Base-by-base conservation (phyloP, 2,888 invertebrate genomes). In the Chaitophorus viminalis region DNA sequence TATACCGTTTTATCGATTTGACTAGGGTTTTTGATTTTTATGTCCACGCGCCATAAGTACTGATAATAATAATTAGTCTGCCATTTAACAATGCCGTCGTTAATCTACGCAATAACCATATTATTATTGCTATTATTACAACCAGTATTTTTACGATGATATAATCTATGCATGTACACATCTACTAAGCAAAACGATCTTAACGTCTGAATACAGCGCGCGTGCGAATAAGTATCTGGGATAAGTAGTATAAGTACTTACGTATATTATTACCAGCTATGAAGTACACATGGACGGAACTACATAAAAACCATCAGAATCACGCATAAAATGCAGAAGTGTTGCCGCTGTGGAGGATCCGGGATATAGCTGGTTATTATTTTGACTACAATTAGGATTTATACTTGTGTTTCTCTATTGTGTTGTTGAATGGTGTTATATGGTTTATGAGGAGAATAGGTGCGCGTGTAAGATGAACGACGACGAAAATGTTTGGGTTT, bases 1-100 rank as follows among this genome's bases (percentile, higher is more conserved):
- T 60, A 25, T 46, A 70, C 46, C 31, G 70, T 70, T 70, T 70
- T 52, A 31, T 82, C 29, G 82, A 82, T 82, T 82, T 31, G 5
- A 70, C 39, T 60, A 6, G 0, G 25, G 60, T 36, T 33, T 78
- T 54, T 54, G 39, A 1, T 46, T 11, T 14, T 11, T 14, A 60
- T 60, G 14, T 60, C 33, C 21, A 25, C 31, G 33, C 60, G n/a
- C 25, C 14, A 60, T 5, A 5, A 78, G 31, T 54, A 33, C 3
- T 54, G 1, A 1, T 60, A 60, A 25, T 25, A 25, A 25, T 25
- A 60, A 60, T 60, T 60, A 9, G 60, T 25, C 60, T 60, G 60
- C 60, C 60, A 25, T 25, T 60, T 60, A 60, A 60, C 21, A 3
- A 21, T 25, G 60, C 8, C 5, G 21, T 60, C 25, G 60, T 60